Evolutionary conservation across 2,113 vertebrate species (phyloP), one percentile per base, ranked within the genome.

Genomic region (Pelecanoides urinatrix): DNA sequence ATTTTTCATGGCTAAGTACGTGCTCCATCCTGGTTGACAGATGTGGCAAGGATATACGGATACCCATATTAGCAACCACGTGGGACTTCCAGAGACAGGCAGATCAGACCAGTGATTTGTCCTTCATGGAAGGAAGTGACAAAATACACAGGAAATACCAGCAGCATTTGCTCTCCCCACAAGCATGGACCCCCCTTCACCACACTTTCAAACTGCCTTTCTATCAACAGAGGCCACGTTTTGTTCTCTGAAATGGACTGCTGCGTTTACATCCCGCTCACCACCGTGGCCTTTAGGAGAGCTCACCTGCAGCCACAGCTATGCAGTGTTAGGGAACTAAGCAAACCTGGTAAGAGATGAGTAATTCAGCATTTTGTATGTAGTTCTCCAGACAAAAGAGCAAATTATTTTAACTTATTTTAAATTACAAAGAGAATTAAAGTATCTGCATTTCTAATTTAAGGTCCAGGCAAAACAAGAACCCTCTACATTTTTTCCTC

Each of bases 21-120:
- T 36, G 81, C 44, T 59, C 53, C 49, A 15, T 68, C 53, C 49
- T 52, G 67, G 66, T 10, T 49, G 32, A 75, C 30, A 38, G 5
- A 26, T 11, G 40, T 59, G 49, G 59, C 50, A 36, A 2, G 18
- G 68, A 53, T 7, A 10, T 1, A 62, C 0, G 26, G 75, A 75
- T 17, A 13, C 27, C 30, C 47, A 1, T 0, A 7, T 9, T 1
- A 52, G 56, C 66, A 91, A 21, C 11, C 53, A 53, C 1, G 13
- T 30, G 56, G 3, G 6, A 32, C 71, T 67, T 49, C 50, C 38
- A 19, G 70, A 71, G 71, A 20, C 27, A 61, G 59, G 34, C 34
- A 73, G 40, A 75, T 40, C 75, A 76, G 72, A 56, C 23, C 67
- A 86, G 26, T 6, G 34, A 81, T 73, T 79, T 88, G 75, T 44